These are phyloP conservation scores for Ochropleura plecta DNA, from an alignment of 2,888 invertebrate species.

Conservation along the genomic window DNA sequence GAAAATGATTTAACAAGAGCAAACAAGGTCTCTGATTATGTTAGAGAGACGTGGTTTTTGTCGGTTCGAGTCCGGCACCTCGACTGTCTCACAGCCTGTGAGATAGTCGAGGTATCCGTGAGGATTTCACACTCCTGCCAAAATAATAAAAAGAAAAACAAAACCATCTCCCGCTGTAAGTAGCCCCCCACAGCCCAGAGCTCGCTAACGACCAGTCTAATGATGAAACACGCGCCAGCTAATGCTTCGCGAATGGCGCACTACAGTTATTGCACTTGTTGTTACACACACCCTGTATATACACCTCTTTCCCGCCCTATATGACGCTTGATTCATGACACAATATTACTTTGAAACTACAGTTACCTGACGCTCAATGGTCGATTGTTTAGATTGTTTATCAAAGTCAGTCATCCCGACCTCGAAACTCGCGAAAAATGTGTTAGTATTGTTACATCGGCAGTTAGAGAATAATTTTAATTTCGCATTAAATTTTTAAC, in stretches of 20 bases:
- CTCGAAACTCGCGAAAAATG: no score
- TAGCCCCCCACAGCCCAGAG: conserved; percentile 5
- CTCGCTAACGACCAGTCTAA: conserved; percentile 58
- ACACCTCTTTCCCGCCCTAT: background rate
- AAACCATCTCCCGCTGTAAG: conserved; percentile 10
- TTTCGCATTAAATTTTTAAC: no score
- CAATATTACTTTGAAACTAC: conserved; percentile 23
- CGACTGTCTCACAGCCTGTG: no score
- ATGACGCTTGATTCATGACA: conserved; percentile 24
- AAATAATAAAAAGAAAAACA: no score
- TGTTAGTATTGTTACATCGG: no score
- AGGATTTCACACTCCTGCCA: no score
- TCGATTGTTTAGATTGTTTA: background rate
- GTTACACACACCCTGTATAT: conserved; percentile 5
- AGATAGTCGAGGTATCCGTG: no score
- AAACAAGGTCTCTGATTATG: no score
- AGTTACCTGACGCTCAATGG: background rate
- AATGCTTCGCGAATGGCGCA: conserved; percentile 49
- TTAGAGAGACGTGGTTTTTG: no score
- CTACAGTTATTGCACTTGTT: conserved; percentile 48
- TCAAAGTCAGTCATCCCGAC: background rate
- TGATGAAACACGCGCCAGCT: conserved; percentile 60
- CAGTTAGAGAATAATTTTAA: no score
- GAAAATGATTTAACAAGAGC: no score
- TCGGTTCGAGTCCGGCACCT: no score